Base-by-base conservation (phyloP, 2,888 invertebrate genomes). In the Tiliacea citrago region DNA sequence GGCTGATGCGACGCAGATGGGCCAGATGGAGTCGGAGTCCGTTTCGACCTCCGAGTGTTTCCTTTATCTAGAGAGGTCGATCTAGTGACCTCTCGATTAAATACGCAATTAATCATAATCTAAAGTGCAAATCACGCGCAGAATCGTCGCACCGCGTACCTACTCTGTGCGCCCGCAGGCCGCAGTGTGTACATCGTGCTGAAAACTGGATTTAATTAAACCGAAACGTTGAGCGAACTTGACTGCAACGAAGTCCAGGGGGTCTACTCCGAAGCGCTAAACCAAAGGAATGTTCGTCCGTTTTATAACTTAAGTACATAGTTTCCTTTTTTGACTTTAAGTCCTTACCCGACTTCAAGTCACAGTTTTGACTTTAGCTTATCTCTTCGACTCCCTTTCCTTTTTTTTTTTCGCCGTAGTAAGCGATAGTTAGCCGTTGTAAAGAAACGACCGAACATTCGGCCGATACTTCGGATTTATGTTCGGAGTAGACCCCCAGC, bases 11-110 rank as follows among this genome's bases (percentile, higher is more conserved):
- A 2, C 35, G 51, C 39, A 7, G 57, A 7, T 24, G 21, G 45
- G 13, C 35, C 78, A 55, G 74, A 29, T 68, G 72, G 39, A 63
- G 39, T n/a, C 66, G 35, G 74, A 87, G 88, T 87, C 85, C 87
- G 80, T 67, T 82, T 82, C 61, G 91, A 92, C 93, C 93, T 92
- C 90, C 81, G 86, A 87, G 84, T 77, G 88, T 84, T 82, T 60
- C 66, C 60, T 71, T 81, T 92, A 92, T 91, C 92, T 87, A 68
- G 49, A 75, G 66, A 76, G 70, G 82, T 79, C 88, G 84, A 89
- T 84, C 81, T 81, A 82, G 75, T 88, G 92, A 90, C 92, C 92
- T 83, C 84, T 82, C 70, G 80, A 82, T 84, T 81, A 77, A 79
- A 83, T 77, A 87, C 88, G 87, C 89, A 85, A 84, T 84, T 86